Evolutionary conservation across 35 echinoderm and acorn worm genomes (phyloP).

Genomic region (Ptychodera flava): DNA sequence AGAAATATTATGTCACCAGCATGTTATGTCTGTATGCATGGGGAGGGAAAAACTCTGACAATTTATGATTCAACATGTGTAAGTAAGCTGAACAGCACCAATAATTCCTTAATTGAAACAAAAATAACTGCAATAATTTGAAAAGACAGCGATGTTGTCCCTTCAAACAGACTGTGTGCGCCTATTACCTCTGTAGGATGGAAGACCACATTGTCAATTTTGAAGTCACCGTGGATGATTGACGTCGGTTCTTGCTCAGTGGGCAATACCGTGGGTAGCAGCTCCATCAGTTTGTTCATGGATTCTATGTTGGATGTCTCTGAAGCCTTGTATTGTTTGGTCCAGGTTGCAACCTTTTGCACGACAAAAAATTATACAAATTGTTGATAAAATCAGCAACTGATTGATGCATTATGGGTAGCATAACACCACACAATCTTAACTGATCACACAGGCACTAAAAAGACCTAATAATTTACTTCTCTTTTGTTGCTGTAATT

Average conservation of each 20-base stretch:
- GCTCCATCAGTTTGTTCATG: constrained; percentile 56
- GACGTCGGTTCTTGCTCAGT: constrained; percentile 41
- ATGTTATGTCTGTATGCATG: too few species aligned
- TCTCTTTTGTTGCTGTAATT: too few species aligned
- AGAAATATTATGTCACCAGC: too few species aligned
- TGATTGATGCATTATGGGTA: constrained; percentile 8
- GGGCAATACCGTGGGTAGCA: constrained; percentile 66
- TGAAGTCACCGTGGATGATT: constrained; percentile 91
- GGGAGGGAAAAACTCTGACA: too few species aligned
- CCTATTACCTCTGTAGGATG: constrained; percentile 81
- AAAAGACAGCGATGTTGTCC: too few species aligned
- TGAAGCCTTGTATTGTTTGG: constrained; percentile 77
- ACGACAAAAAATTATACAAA: background rate
- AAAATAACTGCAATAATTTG: too few species aligned
- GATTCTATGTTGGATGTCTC: constrained; percentile 43
- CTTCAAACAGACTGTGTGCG: too few species aligned
- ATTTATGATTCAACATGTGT: too few species aligned
- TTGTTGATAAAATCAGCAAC: background rate
- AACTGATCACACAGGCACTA: background rate
- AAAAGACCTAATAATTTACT: too few species aligned
- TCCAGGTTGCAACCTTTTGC: constrained; percentile 91
- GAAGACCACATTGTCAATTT: constrained; percentile 93
- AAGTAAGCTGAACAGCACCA: too few species aligned
- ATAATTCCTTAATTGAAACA: too few species aligned
- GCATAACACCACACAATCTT: too few species aligned